A percentile compares a stretch with the other conserved stretches of the same genome.
phyloP scores from a whole-genome alignment of 2,113 vertebrate species.

The Plecotus auritus region DNA sequence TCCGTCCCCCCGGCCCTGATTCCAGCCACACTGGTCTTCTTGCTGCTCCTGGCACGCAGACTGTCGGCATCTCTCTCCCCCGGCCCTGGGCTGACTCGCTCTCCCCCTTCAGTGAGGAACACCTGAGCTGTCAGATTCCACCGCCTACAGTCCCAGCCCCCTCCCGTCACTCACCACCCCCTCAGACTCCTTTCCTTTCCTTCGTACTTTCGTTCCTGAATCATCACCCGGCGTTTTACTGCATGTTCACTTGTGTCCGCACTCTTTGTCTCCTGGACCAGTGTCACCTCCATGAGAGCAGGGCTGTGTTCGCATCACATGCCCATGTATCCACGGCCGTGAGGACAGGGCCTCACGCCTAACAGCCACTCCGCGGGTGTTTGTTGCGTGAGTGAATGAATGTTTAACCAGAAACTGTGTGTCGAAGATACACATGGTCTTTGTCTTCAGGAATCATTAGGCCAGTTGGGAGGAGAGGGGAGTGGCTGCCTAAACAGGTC shows the following conservation, averaged over 20 bases:
- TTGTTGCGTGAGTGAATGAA: background rate
- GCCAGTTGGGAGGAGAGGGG: background rate
- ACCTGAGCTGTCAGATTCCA: background rate
- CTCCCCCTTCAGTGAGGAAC: background rate
- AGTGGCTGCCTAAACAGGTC: background rate
- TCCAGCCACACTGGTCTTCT: background rate
- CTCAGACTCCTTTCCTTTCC: background rate
- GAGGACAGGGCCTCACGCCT: background rate
- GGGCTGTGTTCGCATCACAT: background rate
- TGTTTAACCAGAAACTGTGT: no score
- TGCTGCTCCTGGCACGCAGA: fast-evolving
- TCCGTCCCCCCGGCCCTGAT: no score
- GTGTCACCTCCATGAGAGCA: background rate
- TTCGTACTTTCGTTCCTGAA: background rate
- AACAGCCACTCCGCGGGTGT: background rate
- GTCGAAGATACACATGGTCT: no score
- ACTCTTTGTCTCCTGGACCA: background rate
- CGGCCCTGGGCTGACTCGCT: fast-evolving
- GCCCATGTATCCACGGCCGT: background rate
- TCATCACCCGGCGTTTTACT: background rate
- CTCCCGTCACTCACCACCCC: fast-evolving
- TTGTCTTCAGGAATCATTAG: background rate
- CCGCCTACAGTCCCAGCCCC: background rate
- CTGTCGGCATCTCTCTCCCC: background rate
- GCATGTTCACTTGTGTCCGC: background rate